phyloP scores from a whole-genome alignment of 1,140 invertebrate species.

The Caenorhabditis inopinata region DNA sequence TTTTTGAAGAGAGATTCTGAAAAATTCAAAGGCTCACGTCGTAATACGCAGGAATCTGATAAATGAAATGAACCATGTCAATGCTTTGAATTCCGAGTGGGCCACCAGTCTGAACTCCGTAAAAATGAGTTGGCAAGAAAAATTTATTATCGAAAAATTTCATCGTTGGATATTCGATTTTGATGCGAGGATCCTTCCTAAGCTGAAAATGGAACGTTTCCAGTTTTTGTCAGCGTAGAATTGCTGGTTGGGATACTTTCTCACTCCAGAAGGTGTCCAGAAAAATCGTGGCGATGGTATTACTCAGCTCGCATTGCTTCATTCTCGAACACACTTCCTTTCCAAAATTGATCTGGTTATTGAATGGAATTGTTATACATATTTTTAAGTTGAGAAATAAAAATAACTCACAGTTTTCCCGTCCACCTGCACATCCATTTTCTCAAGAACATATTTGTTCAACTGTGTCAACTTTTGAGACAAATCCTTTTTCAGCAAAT shows the following conservation, averaged over 20 bases:
- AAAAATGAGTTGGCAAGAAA: slow-evolving; percentile 65
- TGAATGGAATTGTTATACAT: neutral
- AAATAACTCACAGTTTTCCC: slow-evolving; percentile 42
- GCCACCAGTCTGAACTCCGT: slow-evolving; percentile 53
- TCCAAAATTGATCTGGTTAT: slow-evolving; percentile 54
- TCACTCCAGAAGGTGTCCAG: slow-evolving; percentile 63
- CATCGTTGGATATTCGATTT: slow-evolving; percentile 61
- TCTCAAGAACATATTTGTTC: slow-evolving; percentile 56
- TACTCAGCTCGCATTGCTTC: slow-evolving; percentile 55
- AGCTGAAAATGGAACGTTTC: slow-evolving; percentile 52
- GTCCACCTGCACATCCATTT: slow-evolving; percentile 58
- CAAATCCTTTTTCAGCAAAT: slow-evolving; percentile 50
- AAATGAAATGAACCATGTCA: slow-evolving; percentile 61
- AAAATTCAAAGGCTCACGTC: neutral
- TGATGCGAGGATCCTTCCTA: slow-evolving; percentile 56
- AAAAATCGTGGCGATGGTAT: slow-evolving; percentile 60
- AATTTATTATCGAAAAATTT: slow-evolving; percentile 65
- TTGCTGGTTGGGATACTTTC: slow-evolving; percentile 44
- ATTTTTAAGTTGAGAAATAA: neutral
- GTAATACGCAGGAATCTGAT: slow-evolving; percentile 54
- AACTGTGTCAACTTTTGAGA: slow-evolving; percentile 51
- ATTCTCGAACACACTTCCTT: slow-evolving; percentile 57
- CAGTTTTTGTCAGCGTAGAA: neutral
- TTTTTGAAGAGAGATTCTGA: neutral
- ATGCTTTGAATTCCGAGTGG: slow-evolving; percentile 52